Evolutionary conservation across 2,797 vertebrate genomes (phyloP), one percentile per base, ranked within the genome.

Genomic region (Loriculus beryllinus): DNA sequence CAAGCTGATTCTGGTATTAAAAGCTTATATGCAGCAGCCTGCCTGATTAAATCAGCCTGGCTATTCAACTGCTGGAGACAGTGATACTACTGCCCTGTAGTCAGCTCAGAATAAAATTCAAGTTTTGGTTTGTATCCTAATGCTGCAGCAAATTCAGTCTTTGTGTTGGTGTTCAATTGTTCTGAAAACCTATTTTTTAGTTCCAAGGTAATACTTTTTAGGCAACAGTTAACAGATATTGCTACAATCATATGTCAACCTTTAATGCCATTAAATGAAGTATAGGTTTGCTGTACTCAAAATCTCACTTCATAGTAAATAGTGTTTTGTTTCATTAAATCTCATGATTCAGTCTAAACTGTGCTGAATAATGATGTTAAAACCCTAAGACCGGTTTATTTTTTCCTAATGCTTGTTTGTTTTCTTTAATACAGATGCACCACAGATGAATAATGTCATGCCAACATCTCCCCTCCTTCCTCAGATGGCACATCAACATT

Each of bases 381-480:
- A 93, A 59, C 35, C 31, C 79, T 43, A 79, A 52, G 21, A 76
- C 22, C 18, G 22, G 52, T 62, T 65, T 48, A 13, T 9, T 77
- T 62, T 88, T 70, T 33, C 47, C 37, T 82, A 82, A 92, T 14
- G 13, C 59, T 18, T 86, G 62, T 47, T 3, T 1, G 93, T 94
- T 96, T 84, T 92, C 60, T 96, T 78, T 96, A 79, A 79, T 95
- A 75, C 98, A 99, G 99, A 99, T 91, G 91, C 98, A 31, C 96
- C 98, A 70, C 99, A 99, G 98, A 99, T 99, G 97, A 99, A 99
- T 98, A 99, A 99, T 2, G 95, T 98, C 56, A 98, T 98, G 78
- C 98, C 98, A 82, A 98, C 98, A 74, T 98, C 99, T 12, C 98
- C 98, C 75, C 95, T 99, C 94, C 98, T 99, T 94, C 97, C 99